Percentiles rank a stretch among this genome's conserved stretches.
Conservation (phyloP, 2,797 vertebrate genomes). For the Percopsis omiscomaycus region DNA sequence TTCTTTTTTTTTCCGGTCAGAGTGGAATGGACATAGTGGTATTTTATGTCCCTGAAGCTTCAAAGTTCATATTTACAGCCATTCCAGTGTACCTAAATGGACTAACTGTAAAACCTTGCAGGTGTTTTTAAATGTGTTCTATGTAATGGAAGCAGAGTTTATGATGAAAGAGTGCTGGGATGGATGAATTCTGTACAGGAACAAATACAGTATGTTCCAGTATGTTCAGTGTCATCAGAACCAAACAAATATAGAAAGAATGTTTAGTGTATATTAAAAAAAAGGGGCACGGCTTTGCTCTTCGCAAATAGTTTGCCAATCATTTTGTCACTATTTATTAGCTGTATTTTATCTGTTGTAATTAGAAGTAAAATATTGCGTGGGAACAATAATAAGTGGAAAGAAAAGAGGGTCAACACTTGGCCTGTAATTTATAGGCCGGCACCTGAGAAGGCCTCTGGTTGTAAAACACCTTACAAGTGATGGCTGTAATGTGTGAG, state of each 20-base stretch:
- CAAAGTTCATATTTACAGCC: constrained; percentile 29
- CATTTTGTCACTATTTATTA: constrained; percentile 7
- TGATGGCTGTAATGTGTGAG: constrained; percentile 15
- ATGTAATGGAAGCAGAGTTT: constrained; percentile 51
- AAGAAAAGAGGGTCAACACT: constrained; percentile 31
- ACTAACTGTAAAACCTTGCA: constrained; percentile 22
- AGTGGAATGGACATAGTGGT: constrained; percentile 49
- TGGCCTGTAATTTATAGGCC: constrained; percentile 41
- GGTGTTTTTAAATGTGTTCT: constrained; percentile 35
- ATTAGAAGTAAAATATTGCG: constrained; percentile 62
- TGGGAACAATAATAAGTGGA: constrained; percentile 42
- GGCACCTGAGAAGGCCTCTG: constrained; percentile 66
- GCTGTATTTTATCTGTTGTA: constrained; percentile 15
- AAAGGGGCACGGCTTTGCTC: constrained; percentile 30
- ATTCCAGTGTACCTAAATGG: constrained; percentile 28
- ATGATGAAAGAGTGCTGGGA: constrained; percentile 40
- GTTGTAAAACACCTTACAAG: constrained; percentile 41
- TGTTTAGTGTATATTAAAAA: constrained; percentile 41
- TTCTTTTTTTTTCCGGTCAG: constrained; percentile 69
- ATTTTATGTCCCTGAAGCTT: constrained; percentile 21
- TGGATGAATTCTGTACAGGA: constrained; percentile 20
- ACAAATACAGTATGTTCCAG: constrained; percentile 29
- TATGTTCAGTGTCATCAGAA: constrained; percentile 26
- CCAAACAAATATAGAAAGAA: constrained; percentile 11
- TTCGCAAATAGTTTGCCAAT: constrained; percentile 25